phyloP scores from a whole-genome alignment of 2,888 invertebrate genomes.

The Physocephala rufipes region DNA sequence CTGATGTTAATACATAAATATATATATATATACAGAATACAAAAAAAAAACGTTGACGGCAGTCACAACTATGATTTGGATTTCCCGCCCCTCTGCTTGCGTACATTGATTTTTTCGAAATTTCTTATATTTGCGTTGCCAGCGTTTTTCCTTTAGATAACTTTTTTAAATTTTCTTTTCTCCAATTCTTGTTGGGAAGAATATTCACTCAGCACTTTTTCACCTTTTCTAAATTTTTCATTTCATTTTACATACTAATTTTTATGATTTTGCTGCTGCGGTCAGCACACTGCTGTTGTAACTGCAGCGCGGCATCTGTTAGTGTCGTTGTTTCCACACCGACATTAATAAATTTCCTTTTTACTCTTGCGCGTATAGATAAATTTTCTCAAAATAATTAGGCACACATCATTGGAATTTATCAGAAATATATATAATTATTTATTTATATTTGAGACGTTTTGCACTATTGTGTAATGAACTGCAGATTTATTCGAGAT shows the following conservation, averaged over 20 bases:
- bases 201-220: slow-evolving; percentile 4
- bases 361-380: slow-evolving; percentile 6
- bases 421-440: slow-evolving; percentile 17
- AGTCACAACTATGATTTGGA: slow-evolving; percentile 19
- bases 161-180: not conserved
- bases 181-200: slow-evolving; percentile 12
- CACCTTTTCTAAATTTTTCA: slow-evolving; percentile 1
- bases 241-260: slow-evolving; percentile 4
- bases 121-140: slow-evolving; percentile 28
- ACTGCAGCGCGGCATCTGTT: slow-evolving; percentile 13
- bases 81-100: slow-evolving; percentile 21
- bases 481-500: not conserved
- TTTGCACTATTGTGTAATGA: slow-evolving; percentile 23
- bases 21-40: not conserved
- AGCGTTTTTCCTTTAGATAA: slow-evolving; percentile 9
- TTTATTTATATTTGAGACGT: not conserved
- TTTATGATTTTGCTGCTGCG: slow-evolving; percentile 16
- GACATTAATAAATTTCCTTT: not conserved
- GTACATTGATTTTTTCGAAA: slow-evolving; percentile 30
- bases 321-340: not conserved
- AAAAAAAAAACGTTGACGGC: slow-evolving; percentile 15
- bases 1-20: not conserved
- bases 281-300: slow-evolving; percentile 4
- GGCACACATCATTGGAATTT: not conserved
- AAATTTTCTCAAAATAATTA: slow-evolving; percentile 3